phyloP scores from a whole-genome alignment of 1,140 invertebrate genomes.

The Drosophila jambulina region DNA sequence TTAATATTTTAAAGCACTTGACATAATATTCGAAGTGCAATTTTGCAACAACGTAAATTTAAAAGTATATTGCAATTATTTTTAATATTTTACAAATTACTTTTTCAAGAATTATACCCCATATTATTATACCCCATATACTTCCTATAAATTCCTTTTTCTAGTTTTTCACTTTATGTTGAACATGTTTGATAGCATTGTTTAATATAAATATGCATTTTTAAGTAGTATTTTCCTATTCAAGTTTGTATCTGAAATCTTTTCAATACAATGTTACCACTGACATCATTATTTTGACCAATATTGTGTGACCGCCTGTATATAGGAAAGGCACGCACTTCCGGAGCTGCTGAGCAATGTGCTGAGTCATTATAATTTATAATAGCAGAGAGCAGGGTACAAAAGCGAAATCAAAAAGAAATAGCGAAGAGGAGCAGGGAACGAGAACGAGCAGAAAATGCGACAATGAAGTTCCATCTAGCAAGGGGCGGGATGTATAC shows the following conservation, averaged over 20 bases:
- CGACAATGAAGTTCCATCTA: slow-evolving; percentile 71
- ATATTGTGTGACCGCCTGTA: slow-evolving; percentile 1
- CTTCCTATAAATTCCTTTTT: too few species aligned
- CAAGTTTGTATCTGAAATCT: background rate
- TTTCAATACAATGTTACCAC: background rate
- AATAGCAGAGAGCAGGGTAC: slow-evolving; percentile 51
- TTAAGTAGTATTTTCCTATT: background rate
- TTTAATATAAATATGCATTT: too few species aligned
- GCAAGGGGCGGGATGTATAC: background rate
- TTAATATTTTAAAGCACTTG: too few species aligned
- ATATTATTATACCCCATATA: too few species aligned
- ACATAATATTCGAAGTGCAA: too few species aligned
- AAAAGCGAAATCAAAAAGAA: slow-evolving; percentile 34
- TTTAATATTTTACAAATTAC: too few species aligned
- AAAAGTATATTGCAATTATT: too few species aligned
- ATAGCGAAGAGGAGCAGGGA: slow-evolving; percentile 18
- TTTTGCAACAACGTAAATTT: too few species aligned
- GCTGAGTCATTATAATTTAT: slow-evolving; percentile 83
- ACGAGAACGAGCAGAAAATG: slow-evolving; percentile 60
- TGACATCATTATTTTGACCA: background rate
- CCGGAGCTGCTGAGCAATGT: slow-evolving; percentile 47
- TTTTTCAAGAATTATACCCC: too few species aligned
- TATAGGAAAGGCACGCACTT: slow-evolving; percentile 56
- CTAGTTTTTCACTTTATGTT: too few species aligned
- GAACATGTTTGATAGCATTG: too few species aligned